phyloP scores from a whole-genome alignment of 2,888 invertebrate species.

The Celastrina argiolus region DNA sequence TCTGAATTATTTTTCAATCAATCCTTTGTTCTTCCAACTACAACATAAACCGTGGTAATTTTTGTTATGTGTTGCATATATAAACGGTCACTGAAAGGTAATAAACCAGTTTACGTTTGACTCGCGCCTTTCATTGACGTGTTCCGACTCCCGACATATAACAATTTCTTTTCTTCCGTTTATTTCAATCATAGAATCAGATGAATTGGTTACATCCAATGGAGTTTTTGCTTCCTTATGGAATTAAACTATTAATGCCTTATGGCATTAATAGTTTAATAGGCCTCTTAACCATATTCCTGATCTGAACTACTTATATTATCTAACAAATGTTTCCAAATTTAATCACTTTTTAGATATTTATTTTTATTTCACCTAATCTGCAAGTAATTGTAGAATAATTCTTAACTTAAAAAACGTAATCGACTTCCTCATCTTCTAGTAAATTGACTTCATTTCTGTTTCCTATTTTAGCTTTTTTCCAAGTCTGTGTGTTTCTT shows the following conservation, averaged over 20 bases:
- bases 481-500: no score
- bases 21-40: conserved; percentile 30
- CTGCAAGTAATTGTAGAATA: not conserved
- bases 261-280: not conserved
- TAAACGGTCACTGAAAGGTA: no score
- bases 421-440: not conserved
- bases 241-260: no score
- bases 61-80: no score
- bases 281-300: conserved; percentile 5
- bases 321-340: not conserved
- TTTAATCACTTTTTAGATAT: not conserved
- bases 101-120: no score
- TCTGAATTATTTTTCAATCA: conserved; percentile 32
- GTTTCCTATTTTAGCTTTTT: not conserved
- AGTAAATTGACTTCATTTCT: not conserved
- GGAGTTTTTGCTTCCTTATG: no score
- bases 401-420: not conserved
- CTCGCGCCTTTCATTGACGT: no score
- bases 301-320: not conserved
- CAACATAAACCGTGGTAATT: no score
- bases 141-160: no score
- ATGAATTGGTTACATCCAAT: no score
- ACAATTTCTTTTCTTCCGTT: no score
- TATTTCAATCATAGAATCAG: no score
- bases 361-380: not conserved